Base-by-base conservation (phyloP, 2,888 invertebrate species). In the Microctonus aethiopoides region DNA sequence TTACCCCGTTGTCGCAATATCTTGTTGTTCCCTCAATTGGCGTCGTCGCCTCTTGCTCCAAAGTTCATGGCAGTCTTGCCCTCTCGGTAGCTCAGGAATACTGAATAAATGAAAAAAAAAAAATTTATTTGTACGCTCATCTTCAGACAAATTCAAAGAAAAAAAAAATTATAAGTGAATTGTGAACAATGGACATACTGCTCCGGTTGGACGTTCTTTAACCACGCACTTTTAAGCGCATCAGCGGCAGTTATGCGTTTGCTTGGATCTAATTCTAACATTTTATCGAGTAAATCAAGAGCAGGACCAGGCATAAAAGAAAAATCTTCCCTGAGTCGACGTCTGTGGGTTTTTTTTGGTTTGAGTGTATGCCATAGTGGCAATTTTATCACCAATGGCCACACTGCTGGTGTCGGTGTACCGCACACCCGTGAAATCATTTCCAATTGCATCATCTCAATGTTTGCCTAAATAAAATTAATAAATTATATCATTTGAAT, bases 61-160 rank as follows among this genome's bases (percentile, higher is more conserved):
- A 83, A 99, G 90, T 87, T 99, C 99, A 88, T 99, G 99, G 86
- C 99, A 99, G 88, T 99, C 99, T 87, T 99, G 98, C 93, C 96
- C 96, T 34, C 94, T 95, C 0, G 98, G 98, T 76, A 99, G 88
- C 86, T 92, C 92, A 0, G 95, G 94, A 0, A 92, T 92, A 62
- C 95, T 95, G 85, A 46, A 86, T 70, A 36, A 69, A 29, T 56
- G 16, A 41, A 51, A 34, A 56, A n/a, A 56, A 70, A 46, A 69
- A 52, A 24, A 29, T 60, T 56, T 34, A 26, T 56, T 11, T 32
- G n/a, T 36, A 11, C n/a, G n/a, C n/a, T n/a, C n/a, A n/a, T n/a
- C n/a, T n/a, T n/a, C n/a, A n/a, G n/a, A n/a, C n/a, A n/a, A n/a
- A n/a, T n/a, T n/a, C n/a, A n/a, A n/a, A n/a, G n/a, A n/a, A n/a